Percentiles rank a stretch among this genome's conserved stretches.
Conservation (phyloP, 2,797 vertebrate species). For the Lerista edwardsae region DNA sequence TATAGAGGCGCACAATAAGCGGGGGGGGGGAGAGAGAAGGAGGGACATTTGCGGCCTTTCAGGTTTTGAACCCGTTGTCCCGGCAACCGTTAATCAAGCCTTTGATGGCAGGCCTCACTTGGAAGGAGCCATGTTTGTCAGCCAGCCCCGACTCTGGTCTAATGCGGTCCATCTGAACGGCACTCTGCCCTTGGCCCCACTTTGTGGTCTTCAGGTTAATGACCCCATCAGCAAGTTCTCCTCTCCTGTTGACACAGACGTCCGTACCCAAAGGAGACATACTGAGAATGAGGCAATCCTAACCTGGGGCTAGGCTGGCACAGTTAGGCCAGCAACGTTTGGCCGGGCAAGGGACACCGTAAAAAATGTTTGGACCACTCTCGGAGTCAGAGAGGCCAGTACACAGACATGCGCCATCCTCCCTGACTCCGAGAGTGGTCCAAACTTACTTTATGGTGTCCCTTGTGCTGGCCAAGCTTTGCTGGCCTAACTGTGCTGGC, state of each 20-base stretch:
- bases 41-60: not conserved
- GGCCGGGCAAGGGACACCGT: too few relatives aligned
- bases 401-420: too few relatives aligned
- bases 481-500: too few relatives aligned
- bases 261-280: not conserved
- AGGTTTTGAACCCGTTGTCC: not conserved
- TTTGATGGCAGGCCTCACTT: fast-evolving
- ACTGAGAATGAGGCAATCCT: too few relatives aligned
- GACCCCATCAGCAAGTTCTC: not conserved
- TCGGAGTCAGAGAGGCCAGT: too few relatives aligned
- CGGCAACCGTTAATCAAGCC: not conserved
- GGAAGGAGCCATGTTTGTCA: constrained; percentile 24
- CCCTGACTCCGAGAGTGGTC: too few relatives aligned
- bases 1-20: constrained; percentile 31
- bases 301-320: too few relatives aligned
- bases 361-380: too few relatives aligned
- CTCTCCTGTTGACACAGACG: not conserved
- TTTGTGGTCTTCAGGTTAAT: not conserved
- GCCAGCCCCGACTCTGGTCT: not conserved
- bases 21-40: not conserved
- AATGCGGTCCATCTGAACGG: not conserved
- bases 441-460: too few relatives aligned
- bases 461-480: too few relatives aligned
- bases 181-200: not conserved
- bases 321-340: too few relatives aligned